Conservation (phyloP, 2,888 invertebrate species). For the Tuberolachnus salignus region DNA sequence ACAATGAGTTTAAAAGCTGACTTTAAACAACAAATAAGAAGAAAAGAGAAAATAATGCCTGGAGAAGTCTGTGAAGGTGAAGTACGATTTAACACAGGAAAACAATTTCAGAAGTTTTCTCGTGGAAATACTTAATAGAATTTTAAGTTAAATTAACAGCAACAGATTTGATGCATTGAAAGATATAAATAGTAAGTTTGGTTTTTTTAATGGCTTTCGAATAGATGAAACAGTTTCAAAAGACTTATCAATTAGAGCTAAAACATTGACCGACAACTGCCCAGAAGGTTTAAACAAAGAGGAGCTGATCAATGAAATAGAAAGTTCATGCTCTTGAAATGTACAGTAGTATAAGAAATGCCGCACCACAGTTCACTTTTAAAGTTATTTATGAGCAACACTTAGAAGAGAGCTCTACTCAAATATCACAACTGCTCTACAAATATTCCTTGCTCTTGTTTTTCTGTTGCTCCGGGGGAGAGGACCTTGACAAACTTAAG, state of each 20-base stretch:
- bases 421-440: no score
- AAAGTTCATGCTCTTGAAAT: constrained; percentile 6
- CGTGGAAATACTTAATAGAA: constrained; percentile 4
- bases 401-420: constrained; percentile 38
- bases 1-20: no score
- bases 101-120: constrained; percentile 11
- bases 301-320: constrained; percentile 3
- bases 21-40: no score
- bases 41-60: neutral
- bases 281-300: constrained; percentile 3
- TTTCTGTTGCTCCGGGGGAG: no score
- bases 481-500: no score
- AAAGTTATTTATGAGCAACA: constrained; percentile 16
- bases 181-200: constrained; percentile 1
- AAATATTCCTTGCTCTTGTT: no score
- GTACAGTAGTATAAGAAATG: neutral
- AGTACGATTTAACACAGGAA: constrained; percentile 5
- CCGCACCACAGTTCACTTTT: neutral
- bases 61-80: constrained; percentile 14
- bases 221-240: constrained; percentile 10
- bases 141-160: constrained; percentile 3
- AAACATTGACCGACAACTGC: constrained; percentile 3
- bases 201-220: constrained; percentile 9
- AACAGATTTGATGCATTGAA: constrained; percentile 23
- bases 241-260: constrained; percentile 7